phyloP scores from a whole-genome alignment of 2,888 invertebrate genomes.

The Caprella mutica region DNA sequence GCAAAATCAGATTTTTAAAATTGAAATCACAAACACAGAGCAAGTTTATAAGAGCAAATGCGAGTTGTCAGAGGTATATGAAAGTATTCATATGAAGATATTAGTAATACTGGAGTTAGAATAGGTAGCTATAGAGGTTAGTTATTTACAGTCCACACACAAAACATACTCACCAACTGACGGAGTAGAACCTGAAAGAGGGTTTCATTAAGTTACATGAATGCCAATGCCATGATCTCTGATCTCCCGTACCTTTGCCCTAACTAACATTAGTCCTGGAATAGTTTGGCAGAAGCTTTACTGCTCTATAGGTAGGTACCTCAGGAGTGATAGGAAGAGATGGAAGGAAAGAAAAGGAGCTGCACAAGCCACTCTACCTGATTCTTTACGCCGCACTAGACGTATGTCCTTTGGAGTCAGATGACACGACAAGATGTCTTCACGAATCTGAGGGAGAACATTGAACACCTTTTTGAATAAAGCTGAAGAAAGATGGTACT shows the following conservation, averaged over 20 bases:
- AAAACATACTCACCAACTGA: too few relatives aligned
- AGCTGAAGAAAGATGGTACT: too few relatives aligned
- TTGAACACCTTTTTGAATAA: too few relatives aligned
- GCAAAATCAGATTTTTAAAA: too few relatives aligned
- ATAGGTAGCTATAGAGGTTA: too few relatives aligned
- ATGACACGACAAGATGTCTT: slow-evolving; percentile 61
- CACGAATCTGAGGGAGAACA: slow-evolving; percentile 57
- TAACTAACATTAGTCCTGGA: background rate
- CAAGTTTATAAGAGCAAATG: too few relatives aligned
- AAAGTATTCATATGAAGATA: too few relatives aligned
- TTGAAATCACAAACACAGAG: too few relatives aligned
- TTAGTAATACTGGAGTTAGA: too few relatives aligned
- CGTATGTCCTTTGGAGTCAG: slow-evolving; percentile 68
- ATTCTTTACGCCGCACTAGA: slow-evolving; percentile 67
- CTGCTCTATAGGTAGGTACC: background rate
- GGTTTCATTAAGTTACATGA: background rate
- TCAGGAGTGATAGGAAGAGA: background rate
- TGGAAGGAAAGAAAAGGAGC: background rate
- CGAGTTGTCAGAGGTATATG: too few relatives aligned
- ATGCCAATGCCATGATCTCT: background rate
- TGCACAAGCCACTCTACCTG: slow-evolving; percentile 50
- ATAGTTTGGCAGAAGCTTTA: background rate
- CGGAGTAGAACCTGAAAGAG: too few relatives aligned
- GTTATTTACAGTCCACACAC: too few relatives aligned
- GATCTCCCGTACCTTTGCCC: background rate